These are phyloP conservation scores for Petroica traversi DNA, from an alignment of 2,113 vertebrate genomes.

Conservation along the genomic window DNA sequence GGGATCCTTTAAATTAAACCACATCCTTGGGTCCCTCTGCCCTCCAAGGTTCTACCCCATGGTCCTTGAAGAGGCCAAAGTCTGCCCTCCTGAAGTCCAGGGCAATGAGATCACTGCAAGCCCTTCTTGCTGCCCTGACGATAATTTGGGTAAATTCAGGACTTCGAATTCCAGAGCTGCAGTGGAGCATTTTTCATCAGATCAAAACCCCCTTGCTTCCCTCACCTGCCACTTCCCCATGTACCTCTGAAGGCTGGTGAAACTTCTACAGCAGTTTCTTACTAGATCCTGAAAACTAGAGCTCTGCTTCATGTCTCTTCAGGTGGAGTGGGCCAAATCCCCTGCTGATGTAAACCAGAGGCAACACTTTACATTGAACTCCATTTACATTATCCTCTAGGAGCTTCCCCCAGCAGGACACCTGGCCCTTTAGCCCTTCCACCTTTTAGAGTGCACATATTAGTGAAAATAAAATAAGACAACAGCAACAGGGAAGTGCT, in stretches of 20 bases:
- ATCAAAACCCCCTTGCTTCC: not conserved
- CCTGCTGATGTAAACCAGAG: not conserved
- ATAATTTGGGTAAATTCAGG: not conserved
- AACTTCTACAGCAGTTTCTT: not conserved
- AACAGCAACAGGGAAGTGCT: not conserved
- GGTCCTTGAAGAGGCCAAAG: not conserved
- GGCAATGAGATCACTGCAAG: not conserved
- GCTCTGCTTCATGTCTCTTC: rapidly evolving
- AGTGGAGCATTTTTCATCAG: not conserved
- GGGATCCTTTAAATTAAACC: not conserved
- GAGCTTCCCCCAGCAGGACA: not conserved
- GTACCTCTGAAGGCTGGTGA: not conserved
- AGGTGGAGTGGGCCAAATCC: not conserved
- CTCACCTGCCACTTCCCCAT: not conserved
- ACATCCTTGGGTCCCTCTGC: not conserved
- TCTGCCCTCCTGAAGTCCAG: not conserved
- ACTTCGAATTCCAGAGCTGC: not conserved
- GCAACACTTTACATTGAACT: not conserved
- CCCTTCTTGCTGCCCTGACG: not conserved
- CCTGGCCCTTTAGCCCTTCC: not conserved
- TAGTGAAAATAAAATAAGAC: not conserved
- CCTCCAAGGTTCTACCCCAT: not conserved
- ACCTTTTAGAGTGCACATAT: not conserved
- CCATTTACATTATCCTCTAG: not conserved
- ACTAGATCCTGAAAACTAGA: not conserved